Evolutionary conservation across 2,797 vertebrate genomes (phyloP), one percentile per base, ranked within the genome.

Genomic region (Ispidina lecontei): DNA sequence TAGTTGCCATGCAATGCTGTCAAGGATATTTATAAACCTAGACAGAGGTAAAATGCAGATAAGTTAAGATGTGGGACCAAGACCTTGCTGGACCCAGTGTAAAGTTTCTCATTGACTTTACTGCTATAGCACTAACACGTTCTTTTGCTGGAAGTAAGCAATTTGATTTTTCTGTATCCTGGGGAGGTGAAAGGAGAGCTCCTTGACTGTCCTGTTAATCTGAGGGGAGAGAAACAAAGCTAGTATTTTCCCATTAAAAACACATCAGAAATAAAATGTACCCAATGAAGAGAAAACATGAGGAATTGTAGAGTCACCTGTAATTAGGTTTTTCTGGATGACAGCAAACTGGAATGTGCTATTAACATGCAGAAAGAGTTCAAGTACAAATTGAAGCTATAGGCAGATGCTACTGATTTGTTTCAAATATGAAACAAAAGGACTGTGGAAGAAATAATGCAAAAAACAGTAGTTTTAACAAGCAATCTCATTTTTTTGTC

Each of bases 1-100:
- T 84, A 29, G 8, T 70, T 90, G 35, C 37, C 33, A 29, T 70
- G 68, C 67, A 58, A 55, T 51, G 44, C 39, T 84, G 31, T 65
- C 65, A 75, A 43, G 46, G 62, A 39, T 77, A 47, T 80, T 84
- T 87, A 86, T 94, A 75, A 75, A 84, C 35, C 16, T 37, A 91
- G 54, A 43, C 14, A 47, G 67, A 87, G 33, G 51, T 72, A 84
- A 87, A 91, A 91, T 18, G 43, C 29, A 89, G 31, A 76, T 43
- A 33, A 22, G 37, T 82, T 82, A 68, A 74, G 26, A 62, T 62
- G 43, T 64, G 31, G 62, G 12, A 93, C 77, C 43, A 44, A 87
- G n/a, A 90, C 26, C 9, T 18, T 1, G 2, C 37, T 65, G 31
- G 29, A 91, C n/a, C 20, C 2, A 5, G 15, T 12, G 43, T 63